phyloP scores from a whole-genome alignment of 2,113 vertebrate species.

The Xiphophorus hellerii region DNA sequence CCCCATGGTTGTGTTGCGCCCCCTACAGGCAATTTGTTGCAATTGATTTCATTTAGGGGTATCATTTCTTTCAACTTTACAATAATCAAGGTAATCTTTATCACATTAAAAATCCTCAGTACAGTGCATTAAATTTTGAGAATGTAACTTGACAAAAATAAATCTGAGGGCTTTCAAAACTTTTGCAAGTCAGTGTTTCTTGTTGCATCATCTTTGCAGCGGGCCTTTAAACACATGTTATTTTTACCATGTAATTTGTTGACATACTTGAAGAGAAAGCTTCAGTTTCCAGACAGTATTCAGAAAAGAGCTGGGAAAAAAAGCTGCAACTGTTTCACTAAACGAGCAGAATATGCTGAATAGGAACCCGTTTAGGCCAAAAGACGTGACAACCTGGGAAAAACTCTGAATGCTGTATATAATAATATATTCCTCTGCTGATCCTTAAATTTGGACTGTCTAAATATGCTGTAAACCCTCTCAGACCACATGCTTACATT shows the following conservation, averaged over 20 bases:
- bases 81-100: background rate
- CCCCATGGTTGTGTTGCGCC: background rate
- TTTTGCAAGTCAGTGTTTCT: background rate
- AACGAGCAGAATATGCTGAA: background rate
- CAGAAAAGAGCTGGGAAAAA: background rate
- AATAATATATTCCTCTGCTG: slow-evolving; percentile 14
- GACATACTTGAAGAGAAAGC: background rate
- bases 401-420: slow-evolving; percentile 22
- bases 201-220: background rate
- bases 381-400: slow-evolving; percentile 29
- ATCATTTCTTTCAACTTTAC: background rate
- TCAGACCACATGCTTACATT: slow-evolving; percentile 41
- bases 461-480: slow-evolving; percentile 38
- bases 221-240: background rate
- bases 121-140: background rate
- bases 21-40: too few relatives aligned
- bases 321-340: background rate
- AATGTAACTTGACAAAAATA: background rate
- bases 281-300: background rate
- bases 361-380: background rate
- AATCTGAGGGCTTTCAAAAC: background rate
- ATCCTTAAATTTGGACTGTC: slow-evolving; percentile 22
- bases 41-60: too few relatives aligned
- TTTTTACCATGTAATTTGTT: background rate
- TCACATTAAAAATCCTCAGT: background rate